Base-by-base conservation (phyloP, 2,797 vertebrate species). In the Myripristis jacobus region DNA sequence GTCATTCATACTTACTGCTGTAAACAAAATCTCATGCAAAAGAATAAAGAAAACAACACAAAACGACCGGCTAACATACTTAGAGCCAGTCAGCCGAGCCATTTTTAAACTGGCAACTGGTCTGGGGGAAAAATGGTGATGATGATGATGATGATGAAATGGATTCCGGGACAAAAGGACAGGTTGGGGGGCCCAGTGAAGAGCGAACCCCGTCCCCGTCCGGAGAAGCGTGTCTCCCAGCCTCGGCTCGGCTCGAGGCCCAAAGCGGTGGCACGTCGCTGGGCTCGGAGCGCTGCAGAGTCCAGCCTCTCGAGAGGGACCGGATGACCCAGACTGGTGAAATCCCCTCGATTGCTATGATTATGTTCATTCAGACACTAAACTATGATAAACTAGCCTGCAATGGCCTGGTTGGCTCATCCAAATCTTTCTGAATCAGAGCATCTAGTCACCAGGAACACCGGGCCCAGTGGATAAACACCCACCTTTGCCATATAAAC, bases 1-100 rank as follows among this genome's bases (percentile, higher is more conserved):
- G 8, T 21, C 19, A 22, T 21, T 48, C 6, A 21, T 50, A 72
- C 83, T 83, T 65, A 85, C 83, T 73, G 69, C 46, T 34, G 9
- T 8, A 36, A 36, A 10, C 16, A 7, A 56, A 22, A 22, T 3
- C 34, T 3, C 16, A 21, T 5, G n/a, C 44, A 47, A 48, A 48
- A 48, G 2, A 21, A 48, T 3, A 48, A 48, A 21, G 0, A 46
- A n/a, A 44, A 31, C 11, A 27, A 29, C 7, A 54, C 19, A 56
- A 64, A 15, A n/a, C n/a, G n/a, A n/a, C 4, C 3, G 15, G 4
- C 7, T 36, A 4, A 47, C 5, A 8, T 2, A 2, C n/a, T n/a
- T n/a, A n/a, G n/a, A n/a, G n/a, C n/a, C n/a, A n/a, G n/a, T n/a
- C n/a, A n/a, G n/a, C n/a, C n/a, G n/a, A n/a, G n/a, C n/a, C n/a